Base-by-base conservation (phyloP, 2,797 vertebrate species). In the Artibeus jamaicensis region DNA sequence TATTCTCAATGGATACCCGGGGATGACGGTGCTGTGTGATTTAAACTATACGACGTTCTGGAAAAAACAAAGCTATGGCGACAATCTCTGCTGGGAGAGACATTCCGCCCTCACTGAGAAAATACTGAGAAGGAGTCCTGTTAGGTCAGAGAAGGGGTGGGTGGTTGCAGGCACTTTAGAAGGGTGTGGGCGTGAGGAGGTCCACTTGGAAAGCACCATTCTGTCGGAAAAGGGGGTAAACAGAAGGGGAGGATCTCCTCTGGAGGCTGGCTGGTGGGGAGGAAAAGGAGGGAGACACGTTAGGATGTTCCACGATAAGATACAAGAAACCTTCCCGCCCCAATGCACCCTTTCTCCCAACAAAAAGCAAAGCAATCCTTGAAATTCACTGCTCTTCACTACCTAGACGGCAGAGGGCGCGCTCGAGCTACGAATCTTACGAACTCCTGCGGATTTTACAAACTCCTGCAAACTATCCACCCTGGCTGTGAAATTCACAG, bases 321-420 rank as follows among this genome's bases (percentile, higher is more conserved):
- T 11, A 67, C 53, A 55, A 44, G 42, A 62, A 29, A 77, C 62
- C 22, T 34, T 53, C 71, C n/a, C 2, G 3, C 14, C 79, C 2
- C 2, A 26, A 1, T 3, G 0, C 32, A 9, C n/a, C 9, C 19
- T 5, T 53, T 21, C 12, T 37, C 8, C 11, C n/a, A 3, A 15
- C 3, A 11, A 46, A 86, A 93, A 48, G 3, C 62, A 86, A 86
- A 70, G 3, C 62, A 26, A 3, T 0, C 18, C 2, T 7, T 37
- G 48, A 78, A 78, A 48, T 21, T 79, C 42, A 59, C 53, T 8
- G 76, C 67, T 44, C 6, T 86, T 62, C 29, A 42, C 34, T 1
- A 3, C 1, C 0, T 42, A 19, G 76, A 42, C 10, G 4, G 44
- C 34, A 81, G 44, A 81, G 10, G 15, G 76, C 16, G 44, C 8